A percentile compares a stretch with the other conserved stretches of the same genome.
Conservation (phyloP, 1,140 invertebrate species). For the Drosophila kanapiae region DNA sequence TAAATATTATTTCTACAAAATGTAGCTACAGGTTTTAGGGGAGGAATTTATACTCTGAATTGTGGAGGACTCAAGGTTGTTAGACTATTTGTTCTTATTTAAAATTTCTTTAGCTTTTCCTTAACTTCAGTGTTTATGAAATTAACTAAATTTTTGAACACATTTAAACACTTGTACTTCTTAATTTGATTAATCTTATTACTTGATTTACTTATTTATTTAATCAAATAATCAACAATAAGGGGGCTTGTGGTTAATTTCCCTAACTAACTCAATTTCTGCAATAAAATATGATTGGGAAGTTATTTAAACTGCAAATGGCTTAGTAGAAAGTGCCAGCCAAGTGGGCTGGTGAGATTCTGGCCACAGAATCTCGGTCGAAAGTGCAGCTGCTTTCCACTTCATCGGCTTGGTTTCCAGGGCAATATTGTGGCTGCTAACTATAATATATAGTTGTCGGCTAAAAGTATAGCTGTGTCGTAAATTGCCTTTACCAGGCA, state of each 20-base stretch:
- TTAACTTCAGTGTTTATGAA: too few relatives aligned
- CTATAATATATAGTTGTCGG: constrained; percentile 39
- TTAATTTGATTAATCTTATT: background rate
- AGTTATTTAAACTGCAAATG: constrained; percentile 45
- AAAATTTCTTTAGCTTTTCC: too few relatives aligned
- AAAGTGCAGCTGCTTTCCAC: constrained; percentile 43
- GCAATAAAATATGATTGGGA: constrained; percentile 21
- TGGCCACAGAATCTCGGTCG: constrained; percentile 42
- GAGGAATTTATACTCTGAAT: background rate
- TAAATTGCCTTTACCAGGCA: constrained; percentile 28
- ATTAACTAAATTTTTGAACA: background rate
- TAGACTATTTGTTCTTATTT: background rate
- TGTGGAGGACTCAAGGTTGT: background rate
- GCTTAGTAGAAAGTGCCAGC: constrained; percentile 9
- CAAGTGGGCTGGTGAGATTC: constrained; percentile 7
- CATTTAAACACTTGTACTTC: background rate
- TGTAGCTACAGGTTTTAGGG: background rate
- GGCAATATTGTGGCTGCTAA: constrained; percentile 39
- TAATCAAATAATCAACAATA: background rate
- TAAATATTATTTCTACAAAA: constrained; percentile 4
- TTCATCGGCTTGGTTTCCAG: constrained; percentile 26
- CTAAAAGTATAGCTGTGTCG: constrained; percentile 35
- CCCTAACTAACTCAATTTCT: background rate
- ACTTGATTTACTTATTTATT: background rate
- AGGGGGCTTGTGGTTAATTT: too few relatives aligned